Base-by-base conservation (phyloP, 2,797 vertebrate genomes). In the Adelosebastes latens region DNA sequence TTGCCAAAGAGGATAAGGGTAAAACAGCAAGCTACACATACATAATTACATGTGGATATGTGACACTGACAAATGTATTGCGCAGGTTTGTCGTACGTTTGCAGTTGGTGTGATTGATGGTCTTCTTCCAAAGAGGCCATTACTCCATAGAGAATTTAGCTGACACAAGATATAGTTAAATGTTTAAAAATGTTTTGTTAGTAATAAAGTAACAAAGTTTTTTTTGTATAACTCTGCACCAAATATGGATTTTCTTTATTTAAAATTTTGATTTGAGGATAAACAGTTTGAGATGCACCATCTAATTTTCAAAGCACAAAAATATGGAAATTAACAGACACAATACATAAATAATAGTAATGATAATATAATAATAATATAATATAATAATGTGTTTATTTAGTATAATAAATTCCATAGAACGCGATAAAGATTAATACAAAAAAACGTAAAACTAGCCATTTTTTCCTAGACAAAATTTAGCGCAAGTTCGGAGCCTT, bases 31-130 rank as follows among this genome's bases (percentile, higher is more conserved):
- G 29, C 67, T 25, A 2, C 31, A 20, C n/a, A 56, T 12, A 69
- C n/a, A 3, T 2, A 11, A 70, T 18, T 20, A 25, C 4, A 16
- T 55, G 18, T 34, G 11, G 7, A 53, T 36, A 36, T 77, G n/a
- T 70, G 58, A 77, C 58, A 29, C 18, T 69, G 42, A 62, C 16
- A 34, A 52, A 68, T 68, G 31, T n/a, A 25, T 11, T 11, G 18
- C 7, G 6, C 31, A 27, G 42, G 12, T 60, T 49, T 60, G 29
- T 53, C 5, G 2, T 24, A 53, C 27, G 9, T 29, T 27, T 72
- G 39, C 20, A 52, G 49, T 72, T 24, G 14, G 14, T 2, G 6
- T 49, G 58, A 34, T 62, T 42, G n/a, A 20, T 72, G 39, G 39
- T 20, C 56, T 61, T 60, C 5, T 39, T 39, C 0, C 36, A 39